Evolutionary conservation across 1,140 invertebrate species (phyloP).

Genomic region (Myzus persicae): DNA sequence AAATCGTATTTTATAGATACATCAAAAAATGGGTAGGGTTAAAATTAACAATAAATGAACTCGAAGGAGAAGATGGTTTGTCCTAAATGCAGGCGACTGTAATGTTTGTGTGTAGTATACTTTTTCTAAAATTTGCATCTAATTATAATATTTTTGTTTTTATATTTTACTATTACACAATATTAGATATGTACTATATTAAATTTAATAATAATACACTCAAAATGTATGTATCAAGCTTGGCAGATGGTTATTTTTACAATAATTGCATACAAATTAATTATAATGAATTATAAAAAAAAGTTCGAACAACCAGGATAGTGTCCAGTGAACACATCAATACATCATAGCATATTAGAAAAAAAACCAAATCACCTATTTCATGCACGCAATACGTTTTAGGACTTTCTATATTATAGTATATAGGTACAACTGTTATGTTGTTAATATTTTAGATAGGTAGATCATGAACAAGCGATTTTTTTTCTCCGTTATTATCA

Average conservation of each 20-base stretch:
- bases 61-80: not conserved
- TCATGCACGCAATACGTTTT: constrained; percentile 28
- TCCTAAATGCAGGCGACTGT: not conserved
- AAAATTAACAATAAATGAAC: not conserved
- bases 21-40: not conserved
- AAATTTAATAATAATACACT: not conserved
- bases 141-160: not conserved
- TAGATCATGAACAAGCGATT: not conserved
- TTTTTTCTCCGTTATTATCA: not conserved
- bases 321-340: no score
- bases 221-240: not conserved
- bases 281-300: not conserved
- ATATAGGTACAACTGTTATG: not conserved
- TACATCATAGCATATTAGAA: not conserved
- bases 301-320: not conserved
- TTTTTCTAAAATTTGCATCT: not conserved
- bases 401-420: constrained; percentile 25
- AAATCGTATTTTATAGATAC: not conserved
- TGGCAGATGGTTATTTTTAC: not conserved
- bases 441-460: not conserved
- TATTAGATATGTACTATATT: not conserved
- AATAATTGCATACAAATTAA: not conserved
- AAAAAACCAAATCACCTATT: constrained; percentile 24
- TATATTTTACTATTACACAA: not conserved
- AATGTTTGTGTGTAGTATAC: not conserved